Evolutionary conservation across 2,797 vertebrate genomes (phyloP), one percentile per base, ranked within the genome.

Genomic region (Anas acuta): DNA sequence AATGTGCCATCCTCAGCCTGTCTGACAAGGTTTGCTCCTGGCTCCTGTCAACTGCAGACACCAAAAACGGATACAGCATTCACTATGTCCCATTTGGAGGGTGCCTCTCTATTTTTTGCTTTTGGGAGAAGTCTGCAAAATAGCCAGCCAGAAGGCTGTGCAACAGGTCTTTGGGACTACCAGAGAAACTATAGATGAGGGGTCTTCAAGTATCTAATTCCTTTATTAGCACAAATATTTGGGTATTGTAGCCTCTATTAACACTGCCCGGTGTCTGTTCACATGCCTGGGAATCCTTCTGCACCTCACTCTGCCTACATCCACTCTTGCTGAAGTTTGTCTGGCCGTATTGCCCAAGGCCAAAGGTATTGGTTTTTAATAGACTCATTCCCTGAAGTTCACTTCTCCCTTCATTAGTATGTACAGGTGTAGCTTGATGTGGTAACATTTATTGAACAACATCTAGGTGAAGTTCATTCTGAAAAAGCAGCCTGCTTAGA

Each of bases 1-100:
- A 28, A 3, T 15, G 58, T 2, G 13, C 7, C 32, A 13, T 16
- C 62, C 26, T 66, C 1, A 2, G 4, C 7, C 22, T 2, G 0
- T 26, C 30, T 0, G 0, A 58, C 54, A 72, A 30, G 3, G 5
- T 18, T 58, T 56, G 6, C 5, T 23, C 5, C 41, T 33, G 23
- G 30, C 10, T 23, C 1, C 0, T 23, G 37, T 1, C 33, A 39
- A 60, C 13, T 4, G 5, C 8, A 5, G 45, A 20, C 45, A 37
- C 13, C 5, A 21, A 70, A 79, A 79, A 37, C 3, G 5, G 33
- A 6, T 49, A 30, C 9, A 37, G 13, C 9, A 62, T 15, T 30
- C 47, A 21, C 56, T 30, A 15, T 23, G 26, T 61, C 25, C 33
- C 25, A 49, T 61, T 25, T 58, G 28, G 6, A 67, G 69, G 82